phyloP scores from a whole-genome alignment of 2,888 invertebrate species.

The Acanthosepion pharaonis region DNA sequence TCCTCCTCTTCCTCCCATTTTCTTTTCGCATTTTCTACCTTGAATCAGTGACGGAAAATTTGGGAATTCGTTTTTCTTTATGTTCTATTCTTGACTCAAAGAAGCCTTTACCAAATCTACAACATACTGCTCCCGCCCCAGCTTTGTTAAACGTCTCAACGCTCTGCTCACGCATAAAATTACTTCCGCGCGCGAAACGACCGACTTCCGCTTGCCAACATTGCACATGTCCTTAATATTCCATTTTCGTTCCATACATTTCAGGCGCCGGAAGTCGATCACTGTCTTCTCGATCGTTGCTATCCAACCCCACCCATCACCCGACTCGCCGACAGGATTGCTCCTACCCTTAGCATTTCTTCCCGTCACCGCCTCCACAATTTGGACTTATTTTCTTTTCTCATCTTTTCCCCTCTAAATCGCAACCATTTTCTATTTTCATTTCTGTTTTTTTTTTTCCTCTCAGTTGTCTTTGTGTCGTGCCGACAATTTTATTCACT shows the following conservation, averaged over 20 bases:
- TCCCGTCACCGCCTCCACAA: background rate
- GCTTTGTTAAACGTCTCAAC: conserved; percentile 38
- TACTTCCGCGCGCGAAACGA: conserved; percentile 44
- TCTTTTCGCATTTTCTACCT: too few relatives aligned
- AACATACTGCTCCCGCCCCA: background rate
- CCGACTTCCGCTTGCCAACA: conserved; percentile 44
- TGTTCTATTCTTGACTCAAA: background rate
- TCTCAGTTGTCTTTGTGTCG: background rate
- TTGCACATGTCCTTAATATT: conserved; percentile 41
- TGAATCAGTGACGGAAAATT: background rate
- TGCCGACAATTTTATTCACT: background rate
- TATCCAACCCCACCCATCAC: background rate
- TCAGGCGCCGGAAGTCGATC: conserved; percentile 39
- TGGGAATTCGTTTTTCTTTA: too few relatives aligned
- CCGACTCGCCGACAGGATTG: background rate
- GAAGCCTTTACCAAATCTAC: background rate
- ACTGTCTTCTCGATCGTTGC: background rate
- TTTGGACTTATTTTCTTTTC: background rate
- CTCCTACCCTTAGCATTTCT: background rate
- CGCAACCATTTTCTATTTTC: background rate
- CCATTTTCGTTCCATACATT: conserved; percentile 42
- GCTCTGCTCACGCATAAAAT: conserved; percentile 36
- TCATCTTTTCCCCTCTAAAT: background rate
- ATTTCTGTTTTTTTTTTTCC: background rate
- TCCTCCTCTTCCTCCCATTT: too few relatives aligned